Base-by-base conservation (phyloP, 37 sponge, comb jelly and placozoan genomes). In the Cladorhizidae sp. region DNA sequence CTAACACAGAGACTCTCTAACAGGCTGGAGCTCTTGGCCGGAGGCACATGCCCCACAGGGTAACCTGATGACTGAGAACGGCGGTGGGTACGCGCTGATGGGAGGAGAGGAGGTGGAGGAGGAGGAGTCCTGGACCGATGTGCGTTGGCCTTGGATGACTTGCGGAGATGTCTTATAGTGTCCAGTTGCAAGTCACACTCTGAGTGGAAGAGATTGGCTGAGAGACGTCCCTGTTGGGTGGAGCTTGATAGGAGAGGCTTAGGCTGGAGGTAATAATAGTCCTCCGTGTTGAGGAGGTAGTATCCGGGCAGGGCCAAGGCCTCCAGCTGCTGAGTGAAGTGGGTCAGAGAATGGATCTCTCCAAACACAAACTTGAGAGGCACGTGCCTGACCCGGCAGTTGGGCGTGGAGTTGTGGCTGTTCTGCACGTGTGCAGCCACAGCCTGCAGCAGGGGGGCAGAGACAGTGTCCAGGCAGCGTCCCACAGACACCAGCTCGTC, bases 301-400 rank as follows among this genome's bases (percentile, higher is more conserved):
- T 73, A 38, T 22, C 32, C 68, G 32, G 86, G 73, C 0, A 72
- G 49, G 8, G 42, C 39, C 21, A 73, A 49, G 57, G 65, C 67
- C 32, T 86, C 80, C 39, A 86, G 80, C 57, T 79, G 75, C 65
- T 86, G 57, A 2, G 23, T 32, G 62, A 91, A 91, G 73, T 74
- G 57, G n/a, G 78, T 45, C 80, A 73, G 40, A 52, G 81, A 91
- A 32, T 79, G 67, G 23, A 71, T 82, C 33, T 38, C 74, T 23
- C 87, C 91, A 72, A 81, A 91, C 63, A 91, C 87, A 78, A 91
- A 91, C 61, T 63, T 77, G 35, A 86, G 76, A 21, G 83, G 69
- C 2, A 77, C 52, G 0, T 52, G 83, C 5, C 67, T 38, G 9
- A n/a, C 14, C 23, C 71, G 65, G 70, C 91, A 91, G 31, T 57